Conservation (phyloP, 1,140 invertebrate species). For the Drosophila pruinosa region DNA sequence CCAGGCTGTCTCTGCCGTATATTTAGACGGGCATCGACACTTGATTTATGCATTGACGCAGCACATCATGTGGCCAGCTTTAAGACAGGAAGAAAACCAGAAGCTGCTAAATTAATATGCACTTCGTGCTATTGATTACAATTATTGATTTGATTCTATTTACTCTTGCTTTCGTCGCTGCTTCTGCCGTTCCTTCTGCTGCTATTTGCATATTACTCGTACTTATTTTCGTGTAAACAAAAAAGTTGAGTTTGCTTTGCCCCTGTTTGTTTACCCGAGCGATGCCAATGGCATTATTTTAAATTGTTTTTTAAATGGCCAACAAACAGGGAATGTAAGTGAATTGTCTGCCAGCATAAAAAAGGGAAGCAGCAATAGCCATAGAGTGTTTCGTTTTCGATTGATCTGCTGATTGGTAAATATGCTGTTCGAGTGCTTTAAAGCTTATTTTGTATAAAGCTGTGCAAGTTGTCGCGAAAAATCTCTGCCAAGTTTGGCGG, state of each 20-base stretch:
- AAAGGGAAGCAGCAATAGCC: not conserved
- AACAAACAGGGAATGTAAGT: slow-evolving; percentile 29
- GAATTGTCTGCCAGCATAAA: slow-evolving; percentile 4
- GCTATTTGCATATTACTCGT: slow-evolving; percentile 47
- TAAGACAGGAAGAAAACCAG: not conserved
- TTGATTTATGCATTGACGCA: slow-evolving; percentile 47
- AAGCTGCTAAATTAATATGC: slow-evolving; percentile 26
- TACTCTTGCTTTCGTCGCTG: not conserved
- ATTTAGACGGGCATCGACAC: slow-evolving; percentile 4
- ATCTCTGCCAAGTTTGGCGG: not conserved
- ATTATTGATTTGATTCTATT: slow-evolving; percentile 38
- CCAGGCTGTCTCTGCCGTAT: not conserved
- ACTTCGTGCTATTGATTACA: slow-evolving; percentile 36
- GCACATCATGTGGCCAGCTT: slow-evolving; percentile 3
- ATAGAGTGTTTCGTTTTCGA: slow-evolving; percentile 11
- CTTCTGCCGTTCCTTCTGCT: not conserved
- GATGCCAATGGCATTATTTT: slow-evolving; percentile 47
- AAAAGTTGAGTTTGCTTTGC: slow-evolving; percentile 34
- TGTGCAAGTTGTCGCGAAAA: slow-evolving; percentile 2
- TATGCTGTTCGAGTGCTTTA: not conserved
- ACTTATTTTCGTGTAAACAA: slow-evolving; percentile 45
- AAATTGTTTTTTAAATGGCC: slow-evolving; percentile 69
- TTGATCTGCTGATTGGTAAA: slow-evolving; percentile 15
- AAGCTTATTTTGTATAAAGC: not conserved
- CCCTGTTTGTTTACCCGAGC: slow-evolving; percentile 36